Evolutionary conservation across 2,888 invertebrate genomes (phyloP).

Genomic region (Crematogaster levior): DNA sequence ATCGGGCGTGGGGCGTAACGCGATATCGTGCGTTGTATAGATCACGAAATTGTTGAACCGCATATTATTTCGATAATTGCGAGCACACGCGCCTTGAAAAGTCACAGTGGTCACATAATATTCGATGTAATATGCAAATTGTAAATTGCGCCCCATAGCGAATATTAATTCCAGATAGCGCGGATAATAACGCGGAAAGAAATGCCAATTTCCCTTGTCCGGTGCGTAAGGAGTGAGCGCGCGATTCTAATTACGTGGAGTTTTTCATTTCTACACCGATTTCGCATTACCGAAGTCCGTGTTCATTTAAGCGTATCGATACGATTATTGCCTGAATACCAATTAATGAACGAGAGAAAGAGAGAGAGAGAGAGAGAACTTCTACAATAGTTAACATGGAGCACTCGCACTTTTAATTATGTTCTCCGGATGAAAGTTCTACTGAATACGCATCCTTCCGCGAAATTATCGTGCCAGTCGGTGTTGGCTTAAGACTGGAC

Average conservation of each 20-base stretch:
- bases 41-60: conserved; percentile 71
- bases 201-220: conserved; percentile 62
- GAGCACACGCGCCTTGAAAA: conserved; percentile 70
- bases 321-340: conserved; percentile 77
- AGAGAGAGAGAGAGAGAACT: conserved; percentile 14
- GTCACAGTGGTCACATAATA: conserved; percentile 69
- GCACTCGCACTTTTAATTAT: conserved; percentile 52
- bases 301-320: conserved; percentile 71
- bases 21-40: conserved; percentile 60
- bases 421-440: neutral
- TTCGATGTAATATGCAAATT: conserved; percentile 75
- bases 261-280: conserved; percentile 76
- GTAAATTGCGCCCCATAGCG: conserved; percentile 73
- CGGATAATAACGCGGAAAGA: conserved; percentile 73
- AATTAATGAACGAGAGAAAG: conserved; percentile 72
- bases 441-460: neutral
- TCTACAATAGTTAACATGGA: conserved; percentile 34
- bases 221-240: conserved; percentile 59
- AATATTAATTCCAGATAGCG: conserved; percentile 76
- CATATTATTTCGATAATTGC: conserved; percentile 75
- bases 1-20: conserved; percentile 54
- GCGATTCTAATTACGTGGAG: conserved; percentile 78
- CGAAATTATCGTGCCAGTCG: neutral
- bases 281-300: conserved; percentile 74
- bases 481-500: neutral